Conservation (phyloP, 2,888 invertebrate genomes). For the Nudaria mundana region DNA sequence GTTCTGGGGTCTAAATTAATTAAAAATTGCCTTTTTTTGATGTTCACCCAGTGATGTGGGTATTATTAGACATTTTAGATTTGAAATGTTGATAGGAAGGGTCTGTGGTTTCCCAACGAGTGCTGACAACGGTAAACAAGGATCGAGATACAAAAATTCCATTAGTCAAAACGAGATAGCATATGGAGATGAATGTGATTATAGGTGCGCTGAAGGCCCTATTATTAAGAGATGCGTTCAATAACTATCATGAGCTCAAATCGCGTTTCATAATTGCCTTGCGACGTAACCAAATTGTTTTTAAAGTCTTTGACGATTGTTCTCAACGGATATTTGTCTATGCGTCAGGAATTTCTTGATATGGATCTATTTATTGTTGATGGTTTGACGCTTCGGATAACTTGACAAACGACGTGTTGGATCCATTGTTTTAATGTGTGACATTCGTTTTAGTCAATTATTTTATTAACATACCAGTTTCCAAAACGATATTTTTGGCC, state of each 20-base stretch:
- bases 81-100: slow-evolving; percentile 65
- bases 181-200: slow-evolving; percentile 60
- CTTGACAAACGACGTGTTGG: slow-evolving; percentile 33
- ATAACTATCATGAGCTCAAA: slow-evolving; percentile 62
- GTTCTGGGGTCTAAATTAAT: slow-evolving; percentile 77
- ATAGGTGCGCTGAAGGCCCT: slow-evolving; percentile 54
- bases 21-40: slow-evolving; percentile 74
- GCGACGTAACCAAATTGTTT: slow-evolving; percentile 75
- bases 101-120: slow-evolving; percentile 61
- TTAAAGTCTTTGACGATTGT: slow-evolving; percentile 75
- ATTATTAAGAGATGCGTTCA: slow-evolving; percentile 76
- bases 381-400: slow-evolving; percentile 57
- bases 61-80: slow-evolving; percentile 79
- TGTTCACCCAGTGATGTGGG: slow-evolving; percentile 75
- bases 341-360: slow-evolving; percentile 59
- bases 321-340: slow-evolving; percentile 77
- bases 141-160: slow-evolving; percentile 33
- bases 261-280: slow-evolving; percentile 75
- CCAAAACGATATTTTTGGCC: slow-evolving; percentile 7
- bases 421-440: slow-evolving; percentile 29
- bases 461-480: slow-evolving; percentile 11
- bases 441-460: slow-evolving; percentile 13
- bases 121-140: slow-evolving; percentile 61
- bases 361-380: slow-evolving; percentile 58
- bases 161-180: slow-evolving; percentile 39